Evolutionary conservation across 2,797 vertebrate genomes (phyloP), one percentile per base, ranked within the genome.

Genomic region (Enteromius anoplus): DNA sequence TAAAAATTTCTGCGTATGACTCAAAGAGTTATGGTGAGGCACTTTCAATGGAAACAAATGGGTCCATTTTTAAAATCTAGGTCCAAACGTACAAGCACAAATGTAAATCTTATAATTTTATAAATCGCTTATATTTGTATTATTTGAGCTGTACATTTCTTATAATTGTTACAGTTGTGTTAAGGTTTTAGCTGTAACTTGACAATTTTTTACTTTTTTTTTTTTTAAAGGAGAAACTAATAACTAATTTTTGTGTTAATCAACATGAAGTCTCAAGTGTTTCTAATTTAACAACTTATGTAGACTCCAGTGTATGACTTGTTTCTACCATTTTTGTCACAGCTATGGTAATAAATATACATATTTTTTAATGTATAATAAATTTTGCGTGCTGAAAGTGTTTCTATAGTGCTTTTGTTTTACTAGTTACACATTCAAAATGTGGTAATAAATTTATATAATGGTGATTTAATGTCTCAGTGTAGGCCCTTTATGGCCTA

Each of bases 331-430:
- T 68, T 66, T 66, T 37, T 7, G 45, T 66, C 26, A 17, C 7
- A 68, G 14, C 45, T 66, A 78, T 47, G 29, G 62, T 51, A 66
- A 78, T 66, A 53, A 37, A 66, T 32, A 65, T 60, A 3, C 19
- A 53, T 21, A 53, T 53, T 21, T 53, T 34, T 68, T 1, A 10
- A 68, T 68, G 29, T 53, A 68, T 53, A 8, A 58, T 58, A 12
- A 58, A 40, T 40, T 58, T 58, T 23, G 17, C 17, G 64, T 53
- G 45, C 62, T 37, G 49, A 66, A 66, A 29, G 19, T 34, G 45
- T 78, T 66, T 66, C 17, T 49, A 32, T 80, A 34, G n/a, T 32
- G 58, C 5, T 78, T 78, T 78, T 66, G 65, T 34, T 78, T 47
- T 60, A n/a, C 26, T 64, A 64, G 37, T 29, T 45, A 14, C 51